Evolutionary conservation across 2,797 vertebrate species (phyloP).

Genomic region (Mycteria americana): DNA sequence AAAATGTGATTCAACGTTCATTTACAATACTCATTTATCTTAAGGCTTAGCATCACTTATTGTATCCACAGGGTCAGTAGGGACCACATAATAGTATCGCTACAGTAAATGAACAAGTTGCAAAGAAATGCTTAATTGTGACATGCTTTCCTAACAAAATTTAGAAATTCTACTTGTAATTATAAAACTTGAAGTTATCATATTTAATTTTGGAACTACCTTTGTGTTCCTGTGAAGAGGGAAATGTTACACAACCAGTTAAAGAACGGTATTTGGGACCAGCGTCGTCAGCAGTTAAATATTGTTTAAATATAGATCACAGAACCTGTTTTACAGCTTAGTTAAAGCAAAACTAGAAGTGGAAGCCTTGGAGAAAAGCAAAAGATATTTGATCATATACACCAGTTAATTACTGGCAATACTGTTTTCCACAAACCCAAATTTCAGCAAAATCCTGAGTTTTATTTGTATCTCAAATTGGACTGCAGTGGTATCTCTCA

Average conservation of each 20-base stretch:
- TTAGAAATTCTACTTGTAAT: neutral
- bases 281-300: neutral
- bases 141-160: neutral
- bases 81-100: neutral
- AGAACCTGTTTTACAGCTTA: slow-evolving; percentile 3
- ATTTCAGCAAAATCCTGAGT: neutral
- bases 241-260: neutral
- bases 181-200: neutral
- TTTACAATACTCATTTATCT: neutral
- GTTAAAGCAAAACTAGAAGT: slow-evolving; percentile 34
- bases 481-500: neutral
- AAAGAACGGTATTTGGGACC: neutral
- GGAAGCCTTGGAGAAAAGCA: neutral
- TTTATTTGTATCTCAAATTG: neutral
- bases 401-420: neutral
- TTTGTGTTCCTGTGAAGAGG: neutral
- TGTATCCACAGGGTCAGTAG: neutral
- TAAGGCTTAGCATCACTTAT: neutral
- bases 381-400: neutral
- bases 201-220: neutral
- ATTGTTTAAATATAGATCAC: neutral
- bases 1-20: neutral
- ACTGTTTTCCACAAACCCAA: neutral
- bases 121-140: neutral
- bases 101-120: neutral